Percentiles rank a stretch among this genome's conserved stretches.
These are phyloP conservation scores for Chlamydotis undulata DNA, from an alignment of 2,113 vertebrate genomes.

Conservation along the genomic window DNA sequence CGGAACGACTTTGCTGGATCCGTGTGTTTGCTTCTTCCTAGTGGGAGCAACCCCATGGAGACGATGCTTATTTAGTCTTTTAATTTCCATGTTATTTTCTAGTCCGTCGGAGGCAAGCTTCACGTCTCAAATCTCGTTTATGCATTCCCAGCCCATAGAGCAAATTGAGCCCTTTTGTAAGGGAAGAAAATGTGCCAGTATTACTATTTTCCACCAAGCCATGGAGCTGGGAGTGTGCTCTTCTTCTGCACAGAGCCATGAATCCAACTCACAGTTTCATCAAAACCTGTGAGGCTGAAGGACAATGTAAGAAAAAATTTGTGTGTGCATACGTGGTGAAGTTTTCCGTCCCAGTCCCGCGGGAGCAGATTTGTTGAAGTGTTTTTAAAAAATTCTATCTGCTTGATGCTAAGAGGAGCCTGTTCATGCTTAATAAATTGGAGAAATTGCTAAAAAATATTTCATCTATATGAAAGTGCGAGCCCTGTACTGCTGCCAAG, in stretches of 20 bases:
- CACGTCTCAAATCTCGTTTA: neutral
- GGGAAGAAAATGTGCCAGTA: constrained; percentile 36
- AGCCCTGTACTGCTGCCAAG: constrained; percentile 64
- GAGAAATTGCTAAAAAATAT: constrained; percentile 51
- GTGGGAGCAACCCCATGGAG: neutral
- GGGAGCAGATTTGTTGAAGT: constrained; percentile 58
- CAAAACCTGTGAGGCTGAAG: neutral
- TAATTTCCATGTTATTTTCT: neutral
- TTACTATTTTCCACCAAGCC: constrained; percentile 28
- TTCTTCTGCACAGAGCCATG: constrained; percentile 14
- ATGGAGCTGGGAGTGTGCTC: neutral
- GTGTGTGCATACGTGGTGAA: neutral
- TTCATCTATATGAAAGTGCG: constrained; percentile 33
- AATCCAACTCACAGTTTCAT: fast-evolving
- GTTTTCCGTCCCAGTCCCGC: neutral
- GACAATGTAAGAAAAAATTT: neutral
- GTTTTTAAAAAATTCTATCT: constrained; percentile 23
- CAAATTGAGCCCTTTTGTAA: neutral
- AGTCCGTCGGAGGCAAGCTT: fast-evolving
- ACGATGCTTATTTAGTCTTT: neutral
- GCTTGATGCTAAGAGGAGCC: constrained; percentile 17
- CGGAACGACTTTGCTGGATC: neutral
- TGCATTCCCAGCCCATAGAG: neutral
- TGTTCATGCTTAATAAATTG: constrained; percentile 57
- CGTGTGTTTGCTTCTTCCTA: neutral